Evolutionary conservation across 2,797 vertebrate genomes (phyloP), one percentile per base, ranked within the genome.

Genomic region (Premnoplex brunnescens): DNA sequence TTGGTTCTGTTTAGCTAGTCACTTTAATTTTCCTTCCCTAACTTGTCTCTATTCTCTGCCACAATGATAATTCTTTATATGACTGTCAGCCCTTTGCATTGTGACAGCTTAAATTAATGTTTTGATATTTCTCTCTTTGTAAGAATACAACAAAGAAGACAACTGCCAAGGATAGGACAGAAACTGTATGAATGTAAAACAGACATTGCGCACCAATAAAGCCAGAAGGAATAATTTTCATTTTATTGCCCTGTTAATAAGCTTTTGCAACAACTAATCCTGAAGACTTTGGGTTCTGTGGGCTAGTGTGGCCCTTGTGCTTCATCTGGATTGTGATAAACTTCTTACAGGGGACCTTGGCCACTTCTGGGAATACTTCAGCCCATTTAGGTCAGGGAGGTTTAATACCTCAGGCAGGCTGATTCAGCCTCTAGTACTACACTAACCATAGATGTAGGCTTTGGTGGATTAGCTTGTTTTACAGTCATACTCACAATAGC

Each of bases 71-170:
- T 97, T 97, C 91, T 97, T 97, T 93, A 88, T 93, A 74, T 97
- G 92, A 96, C 97, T 97, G 96, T 97, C 97, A 98, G 97, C 91
- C 88, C 78, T 97, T 97, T 94, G 79, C 96, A 97, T 97, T 97
- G 94, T 97, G 98, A 97, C 96, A 97, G 86, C 89, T 94, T 96
- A 97, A 98, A 97, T 97, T 97, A 97, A 95, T 97, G 97, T 97
- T 98, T 98, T 97, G 97, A 97, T 97, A 97, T 93, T 96, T 97
- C 72, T 95, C 49, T 86, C 93, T 96, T 96, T 97, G 92, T 97
- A 97, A 96, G 94, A 97, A 97, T 86, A 94, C 91, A 97, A 97
- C 95, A 97, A 97, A 97, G 92, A 96, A 92, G 96, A 97, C 81
- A 97, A 97, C 93, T 97, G 95, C 91, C 96, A 97, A 96, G 93